These are phyloP conservation scores for Willisornis vidua DNA, from an alignment of 2,113 vertebrate genomes.

Conservation along the genomic window DNA sequence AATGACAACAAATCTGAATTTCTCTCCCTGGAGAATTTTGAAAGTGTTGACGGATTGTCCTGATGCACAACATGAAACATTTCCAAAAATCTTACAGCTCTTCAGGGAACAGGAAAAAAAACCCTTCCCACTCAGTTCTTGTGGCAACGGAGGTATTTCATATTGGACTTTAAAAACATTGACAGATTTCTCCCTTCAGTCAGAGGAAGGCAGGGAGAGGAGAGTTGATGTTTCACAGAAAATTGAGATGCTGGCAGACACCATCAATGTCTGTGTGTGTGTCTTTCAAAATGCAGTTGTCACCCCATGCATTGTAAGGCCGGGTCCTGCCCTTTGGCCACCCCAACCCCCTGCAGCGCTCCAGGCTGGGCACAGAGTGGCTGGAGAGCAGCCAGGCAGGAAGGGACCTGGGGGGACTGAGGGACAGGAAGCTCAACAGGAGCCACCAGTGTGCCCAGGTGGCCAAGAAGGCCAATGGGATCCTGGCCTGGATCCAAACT, in stretches of 20 bases:
- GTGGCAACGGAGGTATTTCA: neutral
- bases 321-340: no score
- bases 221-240: conserved; percentile 10
- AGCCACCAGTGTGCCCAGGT: no score
- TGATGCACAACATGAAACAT: neutral
- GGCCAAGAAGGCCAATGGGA: no score
- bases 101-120: conserved; percentile 36
- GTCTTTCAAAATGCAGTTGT: conserved; percentile 30
- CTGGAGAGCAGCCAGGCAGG: no score
- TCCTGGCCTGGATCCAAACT: no score
- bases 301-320: neutral
- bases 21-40: neutral
- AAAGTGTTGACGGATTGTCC: neutral
- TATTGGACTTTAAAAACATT: neutral
- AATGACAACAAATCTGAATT: neutral
- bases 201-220: neutral
- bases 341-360: no score
- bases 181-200: conserved; percentile 48
- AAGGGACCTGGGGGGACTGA: no score
- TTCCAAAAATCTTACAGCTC: conserved; percentile 36
- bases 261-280: neutral
- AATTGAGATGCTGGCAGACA: conserved; percentile 48
- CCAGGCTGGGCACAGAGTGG: no score
- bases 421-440: no score
- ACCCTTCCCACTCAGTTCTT: conserved; percentile 44